Base-by-base conservation (phyloP, 2,113 vertebrate genomes). In the Anarrhichthys ocellatus region DNA sequence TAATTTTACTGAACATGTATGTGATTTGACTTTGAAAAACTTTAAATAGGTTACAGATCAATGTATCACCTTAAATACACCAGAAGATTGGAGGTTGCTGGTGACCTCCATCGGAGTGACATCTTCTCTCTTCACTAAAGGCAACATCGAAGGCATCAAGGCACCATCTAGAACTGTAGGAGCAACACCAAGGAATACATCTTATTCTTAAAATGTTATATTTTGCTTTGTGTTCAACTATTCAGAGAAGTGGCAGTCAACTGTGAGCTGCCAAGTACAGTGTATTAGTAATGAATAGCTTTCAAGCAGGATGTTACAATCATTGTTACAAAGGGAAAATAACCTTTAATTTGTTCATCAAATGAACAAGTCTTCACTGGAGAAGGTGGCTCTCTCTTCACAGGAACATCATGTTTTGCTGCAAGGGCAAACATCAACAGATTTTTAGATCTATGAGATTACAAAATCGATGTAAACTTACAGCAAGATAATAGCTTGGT, bases 71-170 rank as follows among this genome's bases (percentile, higher is more conserved):
- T 96, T 97, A 94, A 97, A 97, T 75, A 96, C 76, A 11, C 93
- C 84, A 62, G 96, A 94, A 44, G 95, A 91, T 81, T 94, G 92
- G 38, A 97, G 95, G 87, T 97, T 97, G 86, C 95, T 96, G 78
- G 96, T 96, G 82, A 99, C 96, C 92, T 99, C 98, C 98, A 99
- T 99, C 34, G 97, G 97, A 91, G 97, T 97, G 85, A 96, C 94
- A 59, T 98, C 97, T 93, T 99, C 97, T 76, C 94, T 97, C 93
- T 99, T 99, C 84, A 99, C 96, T 92, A 96, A 95, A 72, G 95
- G 93, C 90, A 97, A 95, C 73, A 97, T 94, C 0, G 96, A 95
- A 88, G 97, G 95, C 90, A 97, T 96, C 94, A 98, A 94, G 87
- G 96, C 91, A 94, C 92, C 94, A 90, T 99, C 97, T 87, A 95